These are phyloP conservation scores for Oscheius sp. DNA, from an alignment of 2,888 invertebrate species.

Conservation along the genomic window DNA sequence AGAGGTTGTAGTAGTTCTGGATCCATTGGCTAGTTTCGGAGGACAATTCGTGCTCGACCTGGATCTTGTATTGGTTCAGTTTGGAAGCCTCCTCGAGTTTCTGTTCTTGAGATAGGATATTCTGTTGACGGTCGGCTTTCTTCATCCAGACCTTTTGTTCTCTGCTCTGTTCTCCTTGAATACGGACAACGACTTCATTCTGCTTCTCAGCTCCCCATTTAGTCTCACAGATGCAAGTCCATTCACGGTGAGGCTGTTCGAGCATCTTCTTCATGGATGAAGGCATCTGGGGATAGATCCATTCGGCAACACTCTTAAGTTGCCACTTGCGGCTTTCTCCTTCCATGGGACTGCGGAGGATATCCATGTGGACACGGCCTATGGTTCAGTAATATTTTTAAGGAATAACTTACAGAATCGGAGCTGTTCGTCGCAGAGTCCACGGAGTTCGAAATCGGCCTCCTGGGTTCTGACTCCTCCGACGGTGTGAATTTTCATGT, in stretches of 20 bases:
- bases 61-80: constrained; percentile 48
- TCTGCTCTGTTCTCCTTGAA: constrained; percentile 44
- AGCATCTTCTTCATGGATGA: constrained; percentile 37
- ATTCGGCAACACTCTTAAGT: constrained; percentile 32
- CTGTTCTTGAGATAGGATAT: constrained; percentile 36
- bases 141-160: constrained; percentile 52
- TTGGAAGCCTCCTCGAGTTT: constrained; percentile 45
- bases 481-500: constrained; percentile 38
- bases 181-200: constrained; percentile 36
- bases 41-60: constrained; percentile 43
- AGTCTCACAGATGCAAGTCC: constrained; percentile 34
- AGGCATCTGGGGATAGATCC: constrained; percentile 43
- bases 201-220: constrained; percentile 39
- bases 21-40: constrained; percentile 32
- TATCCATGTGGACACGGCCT: constrained; percentile 37
- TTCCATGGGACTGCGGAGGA: constrained; percentile 22
- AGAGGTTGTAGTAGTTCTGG: constrained; percentile 27
- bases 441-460: constrained; percentile 35
- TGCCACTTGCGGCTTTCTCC: constrained; percentile 39
- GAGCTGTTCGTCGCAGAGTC: constrained; percentile 42
- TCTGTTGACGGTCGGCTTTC: constrained; percentile 37
- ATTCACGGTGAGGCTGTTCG: constrained; percentile 46
- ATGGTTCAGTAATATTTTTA: too few relatives aligned
- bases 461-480: constrained; percentile 13
- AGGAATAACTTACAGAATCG: too few relatives aligned